Evolutionary conservation across 2,113 vertebrate genomes (phyloP).

Genomic region (Chaenocephalus aceratus): DNA sequence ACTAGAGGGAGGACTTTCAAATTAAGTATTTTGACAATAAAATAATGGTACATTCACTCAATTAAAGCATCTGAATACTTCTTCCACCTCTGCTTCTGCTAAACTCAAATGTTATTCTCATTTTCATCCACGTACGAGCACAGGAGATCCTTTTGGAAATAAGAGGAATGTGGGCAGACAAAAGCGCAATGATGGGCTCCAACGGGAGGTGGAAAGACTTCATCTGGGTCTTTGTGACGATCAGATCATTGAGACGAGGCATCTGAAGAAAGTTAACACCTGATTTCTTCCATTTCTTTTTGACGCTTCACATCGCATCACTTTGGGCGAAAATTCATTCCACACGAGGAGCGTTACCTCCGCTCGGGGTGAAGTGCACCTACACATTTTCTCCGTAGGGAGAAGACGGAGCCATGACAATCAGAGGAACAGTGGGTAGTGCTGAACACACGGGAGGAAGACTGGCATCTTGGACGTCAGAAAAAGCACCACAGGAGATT

Average conservation of each 20-base stretch:
- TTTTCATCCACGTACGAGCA: neutral
- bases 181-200: neutral
- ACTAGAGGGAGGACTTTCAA: too few relatives aligned
- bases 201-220: neutral
- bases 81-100: slow-evolving; percentile 17
- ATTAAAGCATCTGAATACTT: too few relatives aligned
- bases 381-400: slow-evolving; percentile 46
- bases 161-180: slow-evolving; percentile 25
- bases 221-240: neutral
- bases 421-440: slow-evolving; percentile 32
- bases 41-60: too few relatives aligned
- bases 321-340: slow-evolving; percentile 63
- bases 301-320: slow-evolving; percentile 49
- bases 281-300: slow-evolving; percentile 15
- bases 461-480: slow-evolving; percentile 11
- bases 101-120: slow-evolving; percentile 29
- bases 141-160: slow-evolving; percentile 32
- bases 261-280: neutral
- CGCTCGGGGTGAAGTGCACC: slow-evolving; percentile 31
- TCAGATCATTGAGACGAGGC: slow-evolving; percentile 20
- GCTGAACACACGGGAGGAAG: slow-evolving; percentile 23
- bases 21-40: too few relatives aligned
- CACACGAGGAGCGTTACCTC: slow-evolving; percentile 39
- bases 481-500: slow-evolving; percentile 37
- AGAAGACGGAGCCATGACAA: slow-evolving; percentile 36